Base-by-base conservation (phyloP, 35 echinoderm and acorn worm genomes). In the Apostichopus japonicus region DNA sequence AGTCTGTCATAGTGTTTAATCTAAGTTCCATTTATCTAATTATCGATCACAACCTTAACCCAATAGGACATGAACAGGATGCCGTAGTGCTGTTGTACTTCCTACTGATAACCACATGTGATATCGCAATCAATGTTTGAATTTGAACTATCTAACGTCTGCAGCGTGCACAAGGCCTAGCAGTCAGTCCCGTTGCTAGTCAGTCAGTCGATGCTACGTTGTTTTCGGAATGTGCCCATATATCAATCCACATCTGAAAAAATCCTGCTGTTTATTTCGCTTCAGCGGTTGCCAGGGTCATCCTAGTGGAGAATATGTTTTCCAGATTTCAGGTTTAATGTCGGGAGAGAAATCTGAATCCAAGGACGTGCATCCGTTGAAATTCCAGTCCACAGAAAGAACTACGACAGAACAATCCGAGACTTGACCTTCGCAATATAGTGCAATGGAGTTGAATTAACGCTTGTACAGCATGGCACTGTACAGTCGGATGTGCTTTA, bases 311-410 rank as follows among this genome's bases (percentile, higher is more conserved):
- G 17, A 75, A 75, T 75, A 75, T 75, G 17, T 21, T 19, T 75
- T 75, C 71, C 71, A 75, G 71, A 75, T 75, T n/a, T 21, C 17
- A 67, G 71, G 71, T 19, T 75, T 75, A 75, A 75, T 75, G 71
- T 23, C 11, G 63, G 63, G 11, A 23, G 6, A 75, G 71, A 75
- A 19, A 19, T 61, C 17, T 15, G 16, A 23, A 75, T 75, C 17
- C 16, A n/a, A 75, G 17, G 71, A 75, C 71, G 71, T 75, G 71
- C 71, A 21, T 75, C 71, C 16, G 71, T 75, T 75, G 7, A 19
- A 75, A 6, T 75, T 75, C 71, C 7, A 22, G 13, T 61, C 57
- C 13, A 75, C 71, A 1, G 16, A 75, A 16, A 14, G 21, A 75
- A 19, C 17, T 21, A 23, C 22, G 19, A 19, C 63, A 67, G 63